Percentiles rank a stretch among this genome's conserved stretches.
Conservation (phyloP, 2,888 invertebrate genomes). For the Linnaemya tessellans region DNA sequence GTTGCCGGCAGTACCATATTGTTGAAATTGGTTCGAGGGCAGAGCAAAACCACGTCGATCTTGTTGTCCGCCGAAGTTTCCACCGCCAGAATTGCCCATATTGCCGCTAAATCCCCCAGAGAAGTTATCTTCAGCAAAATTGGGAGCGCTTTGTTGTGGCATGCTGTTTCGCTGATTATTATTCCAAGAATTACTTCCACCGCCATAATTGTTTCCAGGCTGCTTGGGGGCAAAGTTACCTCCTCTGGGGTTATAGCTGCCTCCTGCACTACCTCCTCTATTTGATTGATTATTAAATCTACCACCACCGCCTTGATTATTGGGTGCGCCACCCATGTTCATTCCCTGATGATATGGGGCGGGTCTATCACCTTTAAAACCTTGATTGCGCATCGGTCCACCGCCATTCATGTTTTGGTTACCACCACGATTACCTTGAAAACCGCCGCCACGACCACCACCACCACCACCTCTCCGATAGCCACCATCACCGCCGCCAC, state of each 20-base stretch:
- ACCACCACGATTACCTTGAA: slow-evolving; percentile 71
- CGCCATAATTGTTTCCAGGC: slow-evolving; percentile 36
- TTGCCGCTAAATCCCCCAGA: slow-evolving; percentile 74
- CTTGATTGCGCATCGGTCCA: slow-evolving; percentile 77
- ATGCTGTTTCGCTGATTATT: slow-evolving; percentile 63
- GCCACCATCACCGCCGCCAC: slow-evolving; percentile 53
- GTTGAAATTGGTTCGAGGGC: slow-evolving; percentile 73
- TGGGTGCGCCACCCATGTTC: slow-evolving; percentile 67
- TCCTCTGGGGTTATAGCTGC: slow-evolving; percentile 43
- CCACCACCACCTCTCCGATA: slow-evolving; percentile 65
- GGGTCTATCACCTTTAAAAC: slow-evolving; percentile 76
- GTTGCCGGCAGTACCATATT: slow-evolving; percentile 71
- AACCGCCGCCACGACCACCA: slow-evolving; percentile 69
- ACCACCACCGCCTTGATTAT: slow-evolving; percentile 56
- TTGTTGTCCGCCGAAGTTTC: slow-evolving; percentile 75
- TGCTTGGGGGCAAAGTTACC: slow-evolving; percentile 60
- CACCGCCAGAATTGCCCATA: slow-evolving; percentile 69
- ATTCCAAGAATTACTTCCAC: slow-evolving; percentile 65
- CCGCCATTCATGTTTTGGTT: slow-evolving; percentile 75
- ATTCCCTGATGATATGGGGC: slow-evolving; percentile 76
- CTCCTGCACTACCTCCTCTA: slow-evolving; percentile 58
- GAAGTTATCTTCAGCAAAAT: slow-evolving; percentile 75
- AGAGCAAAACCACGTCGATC: slow-evolving; percentile 82
- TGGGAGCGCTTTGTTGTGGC: slow-evolving; percentile 73
- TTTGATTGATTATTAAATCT: slow-evolving; percentile 58